Conservation (phyloP, 2,113 vertebrate genomes). For the Rhinoderma darwinii region DNA sequence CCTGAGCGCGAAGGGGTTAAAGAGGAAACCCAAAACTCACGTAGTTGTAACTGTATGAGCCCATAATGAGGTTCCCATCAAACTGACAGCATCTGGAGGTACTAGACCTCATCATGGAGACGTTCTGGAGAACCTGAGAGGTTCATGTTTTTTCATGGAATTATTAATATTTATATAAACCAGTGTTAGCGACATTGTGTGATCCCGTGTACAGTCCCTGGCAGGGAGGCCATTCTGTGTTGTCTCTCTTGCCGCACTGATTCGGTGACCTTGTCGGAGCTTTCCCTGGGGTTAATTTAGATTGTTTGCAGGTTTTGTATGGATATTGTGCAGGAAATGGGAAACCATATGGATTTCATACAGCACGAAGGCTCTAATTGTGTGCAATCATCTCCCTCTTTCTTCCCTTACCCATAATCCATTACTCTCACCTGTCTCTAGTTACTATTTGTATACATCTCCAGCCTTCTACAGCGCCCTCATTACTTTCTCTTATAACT, state of each 20-base stretch:
- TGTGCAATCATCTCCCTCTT: background rate
- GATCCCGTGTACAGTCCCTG: background rate
- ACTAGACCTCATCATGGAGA: background rate
- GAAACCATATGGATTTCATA: conserved; percentile 22
- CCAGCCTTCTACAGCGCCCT: background rate
- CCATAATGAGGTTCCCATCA: conserved; percentile 23
- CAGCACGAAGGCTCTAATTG: background rate
- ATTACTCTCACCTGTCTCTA: conserved; percentile 19
- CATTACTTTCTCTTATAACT: background rate
- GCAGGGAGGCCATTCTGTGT: background rate
- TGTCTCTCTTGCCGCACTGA: background rate
- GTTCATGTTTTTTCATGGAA: background rate
- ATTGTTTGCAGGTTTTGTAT: conserved; percentile 25
- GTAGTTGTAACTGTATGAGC: background rate
- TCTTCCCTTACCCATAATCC: background rate
- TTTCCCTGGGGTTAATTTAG: background rate
- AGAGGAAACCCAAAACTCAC: background rate
- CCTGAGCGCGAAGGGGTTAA: too few relatives aligned
- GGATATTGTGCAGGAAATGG: conserved; percentile 28
- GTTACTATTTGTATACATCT: background rate
- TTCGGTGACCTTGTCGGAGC: conserved; percentile 21
- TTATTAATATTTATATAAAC: background rate
- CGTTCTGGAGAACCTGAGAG: background rate
- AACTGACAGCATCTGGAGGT: conserved; percentile 1
- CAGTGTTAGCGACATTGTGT: background rate